phyloP scores from a whole-genome alignment of 1,140 invertebrate species.

The Hylyphantes graminicola region DNA sequence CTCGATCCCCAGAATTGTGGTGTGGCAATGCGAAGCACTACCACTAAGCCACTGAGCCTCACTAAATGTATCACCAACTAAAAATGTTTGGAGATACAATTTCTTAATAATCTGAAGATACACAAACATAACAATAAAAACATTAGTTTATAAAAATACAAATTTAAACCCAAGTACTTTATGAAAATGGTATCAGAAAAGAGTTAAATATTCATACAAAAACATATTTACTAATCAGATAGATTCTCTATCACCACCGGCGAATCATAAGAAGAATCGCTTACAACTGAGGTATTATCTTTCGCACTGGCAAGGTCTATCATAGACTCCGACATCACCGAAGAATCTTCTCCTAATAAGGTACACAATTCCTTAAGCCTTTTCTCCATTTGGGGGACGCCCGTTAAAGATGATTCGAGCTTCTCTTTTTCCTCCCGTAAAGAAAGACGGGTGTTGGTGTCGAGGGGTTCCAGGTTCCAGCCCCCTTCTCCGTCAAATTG shows the following conservation, averaged over 20 bases:
- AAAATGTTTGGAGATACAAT: too few species aligned
- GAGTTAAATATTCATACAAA: too few species aligned
- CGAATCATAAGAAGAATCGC: conserved; percentile 49
- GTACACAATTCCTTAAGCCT: conserved; percentile 70
- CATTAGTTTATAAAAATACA: too few species aligned
- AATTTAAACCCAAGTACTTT: too few species aligned
- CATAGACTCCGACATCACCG: conserved; percentile 15
- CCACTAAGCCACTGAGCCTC: too few species aligned
- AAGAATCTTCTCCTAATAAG: conserved; percentile 69
- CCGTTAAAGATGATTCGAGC: conserved; percentile 69
- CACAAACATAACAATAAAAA: too few species aligned
- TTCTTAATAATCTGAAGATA: too few species aligned
- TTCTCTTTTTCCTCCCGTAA: conserved; percentile 72
- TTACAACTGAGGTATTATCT: conserved; percentile 33
- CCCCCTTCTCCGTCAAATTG: conserved; percentile 94
- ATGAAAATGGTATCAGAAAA: too few species aligned
- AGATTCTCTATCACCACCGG: conserved; percentile 49
- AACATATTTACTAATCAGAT: conserved; percentile 30
- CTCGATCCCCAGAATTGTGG: too few species aligned
- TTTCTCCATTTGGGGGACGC: conserved; percentile 69
- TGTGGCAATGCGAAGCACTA: too few species aligned
- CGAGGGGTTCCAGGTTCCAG: conserved; percentile 82
- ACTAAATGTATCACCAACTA: too few species aligned
- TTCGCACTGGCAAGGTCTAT: conserved; percentile 12
- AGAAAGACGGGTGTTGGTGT: conserved; percentile 70